These are phyloP conservation scores for Sinohyriopsis cumingii DNA, from an alignment of 2,888 invertebrate species.

Conservation along the genomic window DNA sequence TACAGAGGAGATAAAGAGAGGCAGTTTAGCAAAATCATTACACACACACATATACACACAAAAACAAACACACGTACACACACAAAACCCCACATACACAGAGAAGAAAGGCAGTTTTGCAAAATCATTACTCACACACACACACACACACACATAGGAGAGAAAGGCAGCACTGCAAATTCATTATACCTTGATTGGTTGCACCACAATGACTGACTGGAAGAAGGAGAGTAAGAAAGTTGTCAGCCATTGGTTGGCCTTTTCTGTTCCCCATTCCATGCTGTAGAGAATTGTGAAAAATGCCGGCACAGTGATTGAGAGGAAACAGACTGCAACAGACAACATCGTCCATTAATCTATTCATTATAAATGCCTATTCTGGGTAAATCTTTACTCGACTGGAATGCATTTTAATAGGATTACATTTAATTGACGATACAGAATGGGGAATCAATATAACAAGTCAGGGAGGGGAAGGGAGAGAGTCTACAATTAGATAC, in stretches of 20 bases:
- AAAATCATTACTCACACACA: neutral
- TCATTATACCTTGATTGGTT: constrained; percentile 68
- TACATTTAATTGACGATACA: too few relatives aligned
- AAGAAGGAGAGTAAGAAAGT: constrained; percentile 71
- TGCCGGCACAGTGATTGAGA: constrained; percentile 64
- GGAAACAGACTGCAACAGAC: constrained; percentile 63
- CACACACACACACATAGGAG: too few relatives aligned
- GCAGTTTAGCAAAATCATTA: too few relatives aligned
- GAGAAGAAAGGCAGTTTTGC: neutral
- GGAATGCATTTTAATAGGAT: too few relatives aligned
- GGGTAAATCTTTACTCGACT: too few relatives aligned
- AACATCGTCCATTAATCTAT: neutral
- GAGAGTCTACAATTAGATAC: too few relatives aligned
- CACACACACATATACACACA: too few relatives aligned
- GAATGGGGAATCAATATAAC: too few relatives aligned
- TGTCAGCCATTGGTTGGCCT: constrained; percentile 69
- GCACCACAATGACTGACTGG: constrained; percentile 70
- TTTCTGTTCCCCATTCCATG: constrained; percentile 71
- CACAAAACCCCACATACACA: too few relatives aligned
- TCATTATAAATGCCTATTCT: neutral
- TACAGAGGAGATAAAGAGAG: too few relatives aligned
- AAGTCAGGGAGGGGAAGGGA: too few relatives aligned
- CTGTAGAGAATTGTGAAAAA: constrained; percentile 72
- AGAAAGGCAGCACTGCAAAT: neutral
- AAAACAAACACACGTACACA: too few relatives aligned